phyloP scores from a whole-genome alignment of 2,888 invertebrate species.

The Diarsia dahlii region DNA sequence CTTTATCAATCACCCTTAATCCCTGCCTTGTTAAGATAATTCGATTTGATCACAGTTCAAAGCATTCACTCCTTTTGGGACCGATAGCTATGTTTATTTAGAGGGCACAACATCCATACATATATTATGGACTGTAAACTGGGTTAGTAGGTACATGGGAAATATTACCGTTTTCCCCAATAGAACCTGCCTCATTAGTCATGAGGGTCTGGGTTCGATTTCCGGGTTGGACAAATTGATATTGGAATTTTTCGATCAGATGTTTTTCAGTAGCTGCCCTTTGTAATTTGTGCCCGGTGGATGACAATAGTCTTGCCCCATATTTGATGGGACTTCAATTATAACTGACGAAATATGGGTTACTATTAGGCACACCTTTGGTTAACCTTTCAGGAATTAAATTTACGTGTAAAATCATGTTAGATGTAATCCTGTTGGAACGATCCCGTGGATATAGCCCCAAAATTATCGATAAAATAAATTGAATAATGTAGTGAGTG shows the following conservation, averaged over 20 bases:
- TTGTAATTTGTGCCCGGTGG: too few species aligned
- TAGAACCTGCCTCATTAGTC: too few species aligned
- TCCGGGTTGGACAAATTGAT: too few species aligned
- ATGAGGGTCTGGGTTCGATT: too few species aligned
- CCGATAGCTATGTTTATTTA: not conserved
- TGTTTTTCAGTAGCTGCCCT: too few species aligned
- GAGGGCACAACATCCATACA: not conserved
- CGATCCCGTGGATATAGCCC: not conserved
- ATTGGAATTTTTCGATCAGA: too few species aligned
- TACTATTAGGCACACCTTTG: too few species aligned
- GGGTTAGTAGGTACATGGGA: too few species aligned
- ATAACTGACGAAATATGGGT: too few species aligned
- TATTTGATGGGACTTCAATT: too few species aligned
- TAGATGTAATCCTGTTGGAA: not conserved
- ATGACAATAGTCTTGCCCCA: too few species aligned
- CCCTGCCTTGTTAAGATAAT: slow-evolving; percentile 48
- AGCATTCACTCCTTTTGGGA: slow-evolving; percentile 20
- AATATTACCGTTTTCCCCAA: too few species aligned
- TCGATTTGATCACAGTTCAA: slow-evolving; percentile 45
- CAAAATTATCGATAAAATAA: not conserved
- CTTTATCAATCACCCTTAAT: slow-evolving; percentile 54
- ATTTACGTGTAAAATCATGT: not conserved
- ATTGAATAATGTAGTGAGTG: not conserved
- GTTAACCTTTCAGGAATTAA: not conserved
- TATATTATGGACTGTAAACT: not conserved